These are phyloP conservation scores for Apis florea DNA, from an alignment of 1,140 invertebrate genomes.

Conservation along the genomic window DNA sequence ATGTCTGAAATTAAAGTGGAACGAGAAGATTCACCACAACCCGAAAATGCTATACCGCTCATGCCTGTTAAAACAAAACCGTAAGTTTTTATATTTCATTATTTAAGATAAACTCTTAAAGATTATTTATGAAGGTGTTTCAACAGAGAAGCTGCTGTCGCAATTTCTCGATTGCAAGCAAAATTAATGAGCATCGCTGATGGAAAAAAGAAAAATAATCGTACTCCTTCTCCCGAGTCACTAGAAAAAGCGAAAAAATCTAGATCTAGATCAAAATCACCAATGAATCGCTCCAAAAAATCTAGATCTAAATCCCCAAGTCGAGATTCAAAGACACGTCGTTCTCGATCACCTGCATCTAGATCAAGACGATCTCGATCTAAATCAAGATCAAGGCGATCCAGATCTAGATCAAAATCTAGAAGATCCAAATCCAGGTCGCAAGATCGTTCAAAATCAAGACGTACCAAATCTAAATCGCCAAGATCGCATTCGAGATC, in stretches of 20 bases:
- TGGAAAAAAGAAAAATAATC: conserved; percentile 78
- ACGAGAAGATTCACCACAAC: conserved; percentile 75
- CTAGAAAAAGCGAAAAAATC: conserved; percentile 72
- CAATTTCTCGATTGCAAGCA: conserved; percentile 82
- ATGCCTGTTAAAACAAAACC: conserved; percentile 78
- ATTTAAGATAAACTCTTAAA: conserved; percentile 11
- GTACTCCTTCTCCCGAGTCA: conserved; percentile 74
- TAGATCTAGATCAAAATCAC: conserved; percentile 76
- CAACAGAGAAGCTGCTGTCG: conserved; percentile 78
- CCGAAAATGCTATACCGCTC: conserved; percentile 76
- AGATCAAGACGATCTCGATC: conserved; percentile 67
- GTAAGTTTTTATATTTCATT: conserved; percentile 63
- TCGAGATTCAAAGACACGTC: conserved; percentile 67
- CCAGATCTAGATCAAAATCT: conserved; percentile 69
- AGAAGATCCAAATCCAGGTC: conserved; percentile 68
- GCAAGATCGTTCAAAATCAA: conserved; percentile 60
- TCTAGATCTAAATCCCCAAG: conserved; percentile 70
- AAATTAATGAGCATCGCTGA: conserved; percentile 83
- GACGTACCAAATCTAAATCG: conserved; percentile 70
- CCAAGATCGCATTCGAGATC: conserved; percentile 67
- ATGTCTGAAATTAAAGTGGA: conserved; percentile 73
- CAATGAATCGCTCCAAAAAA: conserved; percentile 62
- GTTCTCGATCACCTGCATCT: conserved; percentile 66
- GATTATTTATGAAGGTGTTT: conserved; percentile 36
- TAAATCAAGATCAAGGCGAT: conserved; percentile 65